Evolutionary conservation across 2,888 invertebrate species (phyloP), one percentile per base, ranked within the genome.

Genomic region (Cantharis flavilabris): DNA sequence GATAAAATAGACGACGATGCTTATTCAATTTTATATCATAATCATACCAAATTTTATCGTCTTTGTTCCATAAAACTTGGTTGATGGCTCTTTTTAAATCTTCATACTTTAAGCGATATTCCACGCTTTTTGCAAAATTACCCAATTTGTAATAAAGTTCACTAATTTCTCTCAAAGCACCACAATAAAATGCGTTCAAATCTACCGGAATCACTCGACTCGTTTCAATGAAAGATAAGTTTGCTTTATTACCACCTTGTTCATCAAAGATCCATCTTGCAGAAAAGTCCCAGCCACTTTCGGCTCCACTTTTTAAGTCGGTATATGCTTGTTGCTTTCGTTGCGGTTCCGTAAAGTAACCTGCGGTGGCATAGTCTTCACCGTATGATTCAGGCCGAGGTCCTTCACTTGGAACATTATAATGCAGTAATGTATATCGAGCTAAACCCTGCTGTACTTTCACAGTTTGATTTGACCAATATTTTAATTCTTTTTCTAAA

Each of bases 261-360:
- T 90, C 88, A 49, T 87, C 87, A 74, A 92, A 90, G 83, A 95
- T 92, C 96, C 96, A 97, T 18, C 96, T 91, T 1, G 93, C 91
- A 3, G 95, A 95, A 87, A 96, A 97, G 85, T 97, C 97, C 96
- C 95, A 96, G 0, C 97, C 97, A 65, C 94, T 94, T 87, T 97
- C 97, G 3, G 96, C 96, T 0, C 93, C 95, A 62, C 95, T 93
- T 84, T 94, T 94, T 14, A 95, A 88, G 80, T 95, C 93, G 11
- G 90, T 89, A 85, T 94, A 95, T 75, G 93, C 90, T 49, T 84
- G 80, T 75, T 82, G 81, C 80, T 89, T 89, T 70, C 90, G 89
- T 64, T 88, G 3, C n/a, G 16, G 16, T 1, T 88, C 86, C 0
- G 88, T 87, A 3, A 88, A 87, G 70, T 91, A 89, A 4, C 82